Evolutionary conservation across 2,888 invertebrate species (phyloP).

Genomic region (Myopa tessellatipennis): DNA sequence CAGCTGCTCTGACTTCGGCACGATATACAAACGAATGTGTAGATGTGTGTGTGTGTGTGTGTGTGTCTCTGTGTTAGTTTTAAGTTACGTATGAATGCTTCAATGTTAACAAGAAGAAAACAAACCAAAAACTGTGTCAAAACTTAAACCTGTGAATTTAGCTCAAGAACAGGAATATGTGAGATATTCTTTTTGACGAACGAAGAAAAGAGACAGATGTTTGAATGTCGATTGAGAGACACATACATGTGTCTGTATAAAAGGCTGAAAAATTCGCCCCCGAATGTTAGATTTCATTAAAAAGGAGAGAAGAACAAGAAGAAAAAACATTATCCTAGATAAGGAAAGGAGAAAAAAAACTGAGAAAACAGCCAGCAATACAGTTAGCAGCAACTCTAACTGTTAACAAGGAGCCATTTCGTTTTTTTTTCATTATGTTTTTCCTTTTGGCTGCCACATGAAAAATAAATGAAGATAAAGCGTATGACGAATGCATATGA

Average conservation of each 20-base stretch:
- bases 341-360: neutral
- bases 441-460: neutral
- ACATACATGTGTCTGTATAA: neutral
- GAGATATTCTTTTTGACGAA: neutral
- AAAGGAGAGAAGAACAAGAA: neutral
- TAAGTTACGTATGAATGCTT: too few species aligned
- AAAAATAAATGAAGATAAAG: conserved; percentile 6
- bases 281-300: conserved; percentile 3
- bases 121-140: conserved; percentile 1
- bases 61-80: neutral
- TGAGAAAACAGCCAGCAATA: neutral
- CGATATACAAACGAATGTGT: neutral
- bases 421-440: neutral
- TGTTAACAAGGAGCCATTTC: conserved; percentile 17
- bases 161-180: conserved; percentile 25
- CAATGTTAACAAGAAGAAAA: too few species aligned
- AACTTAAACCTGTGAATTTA: conserved; percentile 13
- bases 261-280: neutral
- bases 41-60: neutral
- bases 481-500: conserved; percentile 9
- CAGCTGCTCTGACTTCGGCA: neutral
- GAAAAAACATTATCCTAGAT: neutral
- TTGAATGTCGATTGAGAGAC: neutral
- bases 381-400: neutral
- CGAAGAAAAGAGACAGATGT: neutral